A percentile compares a stretch with the other conserved stretches of the same genome.
Evolutionary conservation across 2,888 invertebrate genomes (phyloP).

Genomic region (Drosophila monieri): DNA sequence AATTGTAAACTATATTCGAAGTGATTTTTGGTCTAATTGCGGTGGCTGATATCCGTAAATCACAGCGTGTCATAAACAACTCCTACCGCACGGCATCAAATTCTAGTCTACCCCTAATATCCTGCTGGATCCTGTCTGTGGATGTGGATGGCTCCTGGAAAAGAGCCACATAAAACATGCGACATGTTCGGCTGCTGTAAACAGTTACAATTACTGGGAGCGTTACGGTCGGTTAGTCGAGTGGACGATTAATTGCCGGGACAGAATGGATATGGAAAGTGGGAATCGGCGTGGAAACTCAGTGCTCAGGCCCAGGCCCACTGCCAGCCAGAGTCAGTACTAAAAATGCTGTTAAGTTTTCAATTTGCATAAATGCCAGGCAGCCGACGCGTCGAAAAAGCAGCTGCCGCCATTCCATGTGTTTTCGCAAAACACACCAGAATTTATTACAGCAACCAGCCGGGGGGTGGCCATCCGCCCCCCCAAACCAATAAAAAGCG

Average conservation of each 20-base stretch:
- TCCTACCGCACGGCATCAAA: conserved; percentile 22
- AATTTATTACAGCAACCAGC: conserved; percentile 32
- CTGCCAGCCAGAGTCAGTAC: conserved; percentile 18
- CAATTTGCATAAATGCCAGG: conserved; percentile 52
- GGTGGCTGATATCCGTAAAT: conserved; percentile 12
- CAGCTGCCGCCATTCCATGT: conserved; percentile 15
- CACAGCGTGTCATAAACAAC: conserved; percentile 32
- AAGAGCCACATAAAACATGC: conserved; percentile 30
- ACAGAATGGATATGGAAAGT: conserved; percentile 3
- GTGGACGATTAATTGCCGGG: conserved; percentile 48
- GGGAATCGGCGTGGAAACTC: neutral
- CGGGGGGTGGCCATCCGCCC: too few relatives aligned
- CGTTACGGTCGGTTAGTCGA: conserved; percentile 26
- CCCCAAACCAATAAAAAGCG: conserved; percentile 8
- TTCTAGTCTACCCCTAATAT: neutral
- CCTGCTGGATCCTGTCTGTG: neutral
- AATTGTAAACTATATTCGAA: neutral
- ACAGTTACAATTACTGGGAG: conserved; percentile 42
- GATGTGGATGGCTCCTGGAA: neutral
- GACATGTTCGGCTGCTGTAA: conserved; percentile 43
- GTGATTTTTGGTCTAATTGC: conserved; percentile 7
- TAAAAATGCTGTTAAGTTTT: conserved; percentile 56
- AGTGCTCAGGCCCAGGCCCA: too few relatives aligned
- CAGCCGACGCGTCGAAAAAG: conserved; percentile 23
- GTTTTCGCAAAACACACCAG: neutral